These are phyloP conservation scores for Trematomus loennbergii DNA, from an alignment of 2,113 vertebrate genomes.

Conservation along the genomic window DNA sequence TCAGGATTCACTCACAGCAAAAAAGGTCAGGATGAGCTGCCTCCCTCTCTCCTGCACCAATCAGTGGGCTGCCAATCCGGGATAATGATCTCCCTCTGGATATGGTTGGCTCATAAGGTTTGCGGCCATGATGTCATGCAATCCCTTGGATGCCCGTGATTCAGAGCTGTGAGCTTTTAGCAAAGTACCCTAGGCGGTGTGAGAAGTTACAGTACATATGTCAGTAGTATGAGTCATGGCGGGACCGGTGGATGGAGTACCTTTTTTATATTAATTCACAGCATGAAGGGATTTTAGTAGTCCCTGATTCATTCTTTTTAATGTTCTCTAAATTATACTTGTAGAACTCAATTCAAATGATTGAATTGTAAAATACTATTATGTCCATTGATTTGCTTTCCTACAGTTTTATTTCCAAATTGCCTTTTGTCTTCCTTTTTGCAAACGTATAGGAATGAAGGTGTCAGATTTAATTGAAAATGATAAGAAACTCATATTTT, in stretches of 20 bases:
- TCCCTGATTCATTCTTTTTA: background rate
- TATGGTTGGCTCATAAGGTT: constrained; percentile 66
- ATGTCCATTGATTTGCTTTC: background rate
- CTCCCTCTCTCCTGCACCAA: constrained; percentile 68
- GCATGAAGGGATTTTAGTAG: background rate
- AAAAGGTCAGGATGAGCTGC: constrained; percentile 72
- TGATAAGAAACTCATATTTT: background rate
- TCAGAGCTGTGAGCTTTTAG: constrained; percentile 47
- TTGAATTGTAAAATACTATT: background rate
- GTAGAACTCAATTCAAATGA: background rate
- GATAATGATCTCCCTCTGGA: constrained; percentile 72
- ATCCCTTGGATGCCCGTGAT: constrained; percentile 50
- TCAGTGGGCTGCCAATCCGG: constrained; percentile 63
- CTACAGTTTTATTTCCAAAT: background rate
- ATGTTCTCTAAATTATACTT: background rate
- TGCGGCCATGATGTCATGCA: constrained; percentile 62
- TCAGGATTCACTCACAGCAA: constrained; percentile 68
- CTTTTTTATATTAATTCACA: constrained; percentile 23
- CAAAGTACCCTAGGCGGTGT: constrained; percentile 40
- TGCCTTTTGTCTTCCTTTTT: too few species aligned
- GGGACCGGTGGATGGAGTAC: constrained; percentile 6
- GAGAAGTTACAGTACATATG: constrained; percentile 55
- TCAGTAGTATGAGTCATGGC: constrained; percentile 43
- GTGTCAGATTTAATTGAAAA: background rate
- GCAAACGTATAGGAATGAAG: background rate